These are phyloP conservation scores for Neodon shergylaensis DNA, from an alignment of 2,113 vertebrate genomes.

Conservation along the genomic window DNA sequence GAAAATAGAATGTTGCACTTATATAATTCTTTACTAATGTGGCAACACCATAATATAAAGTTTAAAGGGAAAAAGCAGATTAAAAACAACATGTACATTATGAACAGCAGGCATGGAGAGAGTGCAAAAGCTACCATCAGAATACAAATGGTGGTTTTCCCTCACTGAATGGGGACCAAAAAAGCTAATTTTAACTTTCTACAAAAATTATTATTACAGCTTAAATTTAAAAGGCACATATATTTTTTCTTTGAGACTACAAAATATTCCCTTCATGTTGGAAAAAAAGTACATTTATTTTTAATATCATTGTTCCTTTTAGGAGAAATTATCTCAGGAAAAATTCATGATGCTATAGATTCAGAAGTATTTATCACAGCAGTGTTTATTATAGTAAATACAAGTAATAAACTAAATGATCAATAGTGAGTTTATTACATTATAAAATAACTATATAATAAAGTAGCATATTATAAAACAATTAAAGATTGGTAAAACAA, in stretches of 20 bases:
- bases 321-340: constrained; percentile 17
- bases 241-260: not conserved
- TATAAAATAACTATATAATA: not conserved
- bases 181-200: constrained; percentile 18
- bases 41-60: not conserved
- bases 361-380: constrained; percentile 24
- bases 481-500: constrained; percentile 34
- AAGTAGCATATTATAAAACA: not conserved
- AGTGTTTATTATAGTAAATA: constrained; percentile 31
- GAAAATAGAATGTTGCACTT: constrained; percentile 20
- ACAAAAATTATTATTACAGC: constrained; percentile 2
- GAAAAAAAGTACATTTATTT: constrained; percentile 49
- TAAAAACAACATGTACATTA: constrained; percentile 23
- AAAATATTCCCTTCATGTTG: constrained; percentile 30
- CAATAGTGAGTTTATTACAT: constrained; percentile 20
- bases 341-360: constrained; percentile 36
- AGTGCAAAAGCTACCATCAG: not conserved
- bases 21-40: not conserved
- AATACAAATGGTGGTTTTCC: not conserved
- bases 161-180: not conserved
- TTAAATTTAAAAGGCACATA: constrained; percentile 35
- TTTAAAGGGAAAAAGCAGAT: not conserved
- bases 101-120: not conserved
- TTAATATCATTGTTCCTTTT: constrained; percentile 14
- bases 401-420: not conserved